phyloP scores from a whole-genome alignment of 2,888 invertebrate genomes.

The Listrodromus nycthemerus region DNA sequence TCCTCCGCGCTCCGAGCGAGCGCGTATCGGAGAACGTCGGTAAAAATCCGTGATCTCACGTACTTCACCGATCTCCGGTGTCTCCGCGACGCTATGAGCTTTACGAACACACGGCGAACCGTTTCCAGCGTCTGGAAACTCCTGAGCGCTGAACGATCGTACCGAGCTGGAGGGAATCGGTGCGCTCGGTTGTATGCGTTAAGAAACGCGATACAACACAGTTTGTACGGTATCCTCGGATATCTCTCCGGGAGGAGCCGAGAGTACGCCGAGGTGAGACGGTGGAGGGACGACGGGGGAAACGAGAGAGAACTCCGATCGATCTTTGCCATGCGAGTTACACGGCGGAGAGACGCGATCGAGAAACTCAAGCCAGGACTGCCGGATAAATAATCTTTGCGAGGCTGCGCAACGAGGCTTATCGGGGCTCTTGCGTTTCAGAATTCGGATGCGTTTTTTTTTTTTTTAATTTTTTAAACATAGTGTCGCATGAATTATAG shows the following conservation, averaged over 20 bases:
- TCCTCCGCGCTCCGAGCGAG: background rate
- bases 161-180: conserved; percentile 4
- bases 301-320: conserved; percentile 27
- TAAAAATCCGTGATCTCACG: conserved; percentile 44
- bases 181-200: conserved; percentile 22
- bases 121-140: conserved; percentile 42
- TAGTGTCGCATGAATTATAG: background rate
- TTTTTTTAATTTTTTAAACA: background rate
- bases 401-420: background rate
- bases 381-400: conserved; percentile 22
- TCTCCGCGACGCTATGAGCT: conserved; percentile 33
- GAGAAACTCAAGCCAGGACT: conserved; percentile 20
- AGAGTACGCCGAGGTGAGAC: conserved; percentile 37
- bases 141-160: conserved; percentile 5
- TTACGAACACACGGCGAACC: conserved; percentile 31
- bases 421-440: background rate
- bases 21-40: background rate
- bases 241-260: conserved; percentile 22
- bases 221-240: conserved; percentile 13
- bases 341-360: conserved; percentile 30
- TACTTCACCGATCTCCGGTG: conserved; percentile 11
- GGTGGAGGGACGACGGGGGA: conserved; percentile 11
- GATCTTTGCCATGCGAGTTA: conserved; percentile 36
- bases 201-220: conserved; percentile 39
- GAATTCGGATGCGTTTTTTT: background rate